Evolutionary conservation across 2,113 vertebrate species (phyloP), one percentile per base, ranked within the genome.

Genomic region (Oophaga pumilio): DNA sequence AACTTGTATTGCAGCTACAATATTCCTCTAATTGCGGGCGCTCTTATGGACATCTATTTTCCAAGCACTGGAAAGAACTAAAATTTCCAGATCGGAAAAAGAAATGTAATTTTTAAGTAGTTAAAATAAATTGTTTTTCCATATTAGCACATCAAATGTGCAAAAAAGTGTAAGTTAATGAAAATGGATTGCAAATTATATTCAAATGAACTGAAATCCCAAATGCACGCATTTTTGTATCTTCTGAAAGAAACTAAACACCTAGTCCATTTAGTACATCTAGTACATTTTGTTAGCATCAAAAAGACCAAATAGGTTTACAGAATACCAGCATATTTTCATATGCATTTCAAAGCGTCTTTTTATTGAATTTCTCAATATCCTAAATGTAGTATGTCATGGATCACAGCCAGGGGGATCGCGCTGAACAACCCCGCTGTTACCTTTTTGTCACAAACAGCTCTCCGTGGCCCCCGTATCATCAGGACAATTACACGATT

Each of bases 61-160:
- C 26, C 43, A 73, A 73, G 69, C 28, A 26, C 28, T 78, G 24
- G 50, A 53, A 53, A 17, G 4, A 53, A 6, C 18, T 24, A 12
- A 78, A 20, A 53, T 78, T 24, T 52, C 52, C 43, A 49, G n/a
- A 53, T 24, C 9, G 14, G 14, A 78, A 57, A 78, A 22, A 26
- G 9, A 78, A 12, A 7, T 24, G 50, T 11, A 24, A 53, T 76
- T 78, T 78, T 56, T 57, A 56, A 78, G 76, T 78, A 53, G 20
- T 78, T 78, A 53, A 17, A 78, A 53, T 78, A 26, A 57, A 56
- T 53, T n/a, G 20, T 26, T 78, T 78, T 53, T 73, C 69, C 69
- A 73, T 73, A 26, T 76, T 76, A 49, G 33, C 12, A 78, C 22
- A 57, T 78, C 33, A 49, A 49, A 49, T 78, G 50, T 52, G 8